A percentile compares a stretch with the other conserved stretches of the same genome.
Evolutionary conservation across 2,113 vertebrate genomes (phyloP).

Genomic region (Protomyctophum bolini): DNA sequence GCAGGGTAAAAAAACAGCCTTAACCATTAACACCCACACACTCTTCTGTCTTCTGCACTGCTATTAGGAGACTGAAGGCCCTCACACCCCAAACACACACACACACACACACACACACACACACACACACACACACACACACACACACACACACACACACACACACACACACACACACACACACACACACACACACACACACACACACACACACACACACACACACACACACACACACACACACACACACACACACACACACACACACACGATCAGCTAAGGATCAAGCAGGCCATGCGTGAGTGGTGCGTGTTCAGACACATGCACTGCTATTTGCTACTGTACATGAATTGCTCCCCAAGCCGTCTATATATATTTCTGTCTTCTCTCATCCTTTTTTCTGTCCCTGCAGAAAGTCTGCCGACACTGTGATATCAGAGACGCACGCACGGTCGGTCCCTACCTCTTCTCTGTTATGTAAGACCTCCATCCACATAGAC

Average conservation of each 20-base stretch:
- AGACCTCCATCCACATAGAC: too few relatives aligned
- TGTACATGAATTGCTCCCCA: too few relatives aligned
- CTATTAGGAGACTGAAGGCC: background rate
- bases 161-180: background rate
- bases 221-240: background rate
- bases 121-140: background rate
- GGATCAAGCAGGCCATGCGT: too few relatives aligned
- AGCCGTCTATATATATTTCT: too few relatives aligned
- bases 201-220: constrained; percentile 9
- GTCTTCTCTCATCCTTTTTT: too few relatives aligned
- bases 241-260: background rate
- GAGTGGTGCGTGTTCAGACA: too few relatives aligned
- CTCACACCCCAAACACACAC: background rate
- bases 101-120: background rate
- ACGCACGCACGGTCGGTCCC: too few relatives aligned
- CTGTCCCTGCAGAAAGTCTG: too few relatives aligned
- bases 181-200: background rate
- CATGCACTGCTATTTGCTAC: too few relatives aligned
- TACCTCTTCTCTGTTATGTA: too few relatives aligned
- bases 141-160: constrained; percentile 3
- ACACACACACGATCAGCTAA: too few relatives aligned
- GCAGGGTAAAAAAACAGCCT: background rate
- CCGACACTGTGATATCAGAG: too few relatives aligned
- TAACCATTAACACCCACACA: constrained; percentile 18
- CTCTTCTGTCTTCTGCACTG: background rate